A percentile compares a stretch with the other conserved stretches of the same genome.
Evolutionary conservation across 2,888 invertebrate species (phyloP).

Genomic region (Plutella xylostella): DNA sequence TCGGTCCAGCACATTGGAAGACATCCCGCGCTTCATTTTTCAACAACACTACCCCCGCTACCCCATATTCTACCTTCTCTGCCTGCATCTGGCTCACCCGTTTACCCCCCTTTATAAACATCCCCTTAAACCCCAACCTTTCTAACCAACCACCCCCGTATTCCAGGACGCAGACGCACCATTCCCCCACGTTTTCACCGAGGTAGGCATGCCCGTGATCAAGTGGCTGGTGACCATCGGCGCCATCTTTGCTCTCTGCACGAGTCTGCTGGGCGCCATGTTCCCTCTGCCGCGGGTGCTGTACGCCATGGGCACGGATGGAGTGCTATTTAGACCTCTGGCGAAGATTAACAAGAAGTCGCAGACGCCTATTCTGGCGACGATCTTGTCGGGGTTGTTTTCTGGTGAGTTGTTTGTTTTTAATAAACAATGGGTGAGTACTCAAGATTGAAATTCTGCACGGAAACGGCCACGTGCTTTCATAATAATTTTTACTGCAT

Average conservation of each 20-base stretch:
- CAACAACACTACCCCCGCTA: too few species aligned
- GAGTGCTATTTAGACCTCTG: conserved; percentile 81
- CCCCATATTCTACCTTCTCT: too few species aligned
- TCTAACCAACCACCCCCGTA: too few species aligned
- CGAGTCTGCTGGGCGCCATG: conserved; percentile 88
- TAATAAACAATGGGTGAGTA: background rate
- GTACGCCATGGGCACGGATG: conserved; percentile 92
- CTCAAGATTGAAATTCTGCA: too few species aligned
- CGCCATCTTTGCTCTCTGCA: conserved; percentile 91
- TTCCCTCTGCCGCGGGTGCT: conserved; percentile 89
- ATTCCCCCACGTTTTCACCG: conserved; percentile 86
- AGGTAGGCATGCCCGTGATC: conserved; percentile 80
- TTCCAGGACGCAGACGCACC: conserved; percentile 83
- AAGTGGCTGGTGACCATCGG: conserved; percentile 93
- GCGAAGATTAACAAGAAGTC: conserved; percentile 78
- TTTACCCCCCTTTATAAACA: too few species aligned
- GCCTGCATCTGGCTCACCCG: too few species aligned
- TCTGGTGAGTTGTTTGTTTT: conserved; percentile 66
- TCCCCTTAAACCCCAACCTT: too few species aligned
- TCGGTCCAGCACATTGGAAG: too few species aligned
- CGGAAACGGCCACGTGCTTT: too few species aligned
- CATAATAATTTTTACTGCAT: too few species aligned
- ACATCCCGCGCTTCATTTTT: too few species aligned
- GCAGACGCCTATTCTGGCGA: conserved; percentile 84
- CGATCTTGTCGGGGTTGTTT: conserved; percentile 79